Base-by-base conservation (phyloP, 2,888 invertebrate genomes). In the Acanthosoma haemorrhoidale region DNA sequence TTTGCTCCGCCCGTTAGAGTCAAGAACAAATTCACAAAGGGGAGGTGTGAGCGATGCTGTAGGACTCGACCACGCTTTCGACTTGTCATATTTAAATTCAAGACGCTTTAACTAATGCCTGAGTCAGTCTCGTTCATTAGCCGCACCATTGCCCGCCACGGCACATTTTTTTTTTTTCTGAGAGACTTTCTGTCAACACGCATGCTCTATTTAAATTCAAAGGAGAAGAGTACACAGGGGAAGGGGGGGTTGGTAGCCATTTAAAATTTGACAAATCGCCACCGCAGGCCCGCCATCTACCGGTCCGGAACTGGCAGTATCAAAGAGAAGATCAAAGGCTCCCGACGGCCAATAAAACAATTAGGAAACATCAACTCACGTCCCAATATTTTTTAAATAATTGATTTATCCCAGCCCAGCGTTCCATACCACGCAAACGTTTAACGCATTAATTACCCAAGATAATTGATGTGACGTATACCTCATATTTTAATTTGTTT, bases 181-280 rank as follows among this genome's bases (percentile, higher is more conserved):
- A 25, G 21, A 25, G 29, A 51, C 6, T 21, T 13, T 25, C 51
- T 51, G 51, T 51, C 51, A 25, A 4, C 51, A 25, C 51, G 51
- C 51, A 51, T 51, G 51, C 51, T 51, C 51, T 51, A 51, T 51
- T 51, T 51, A 51, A 51, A 51, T 51, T 51, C 29, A 51, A 51
- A 51, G 21, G 25, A n/a, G n/a, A n/a, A n/a, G n/a, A n/a, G n/a
- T n/a, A n/a, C n/a, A n/a, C n/a, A n/a, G n/a, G 13, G 3, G 1
- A 25, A 16, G 58, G 31, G 58, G 3, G 32, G 15, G 4, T 9
- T 5, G 6, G 34, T 11, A 16, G 21, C 61, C 61, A 36, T 36
- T 61, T 61, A 61, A 61, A 61, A 13, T 61, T 21, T 61, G 61
- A 61, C 61, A 61, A 61, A 61, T 61, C 32, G 15, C 38, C 61